These are phyloP conservation scores for Saguinus imperator DNA, from an alignment of 2,113 vertebrate genomes.

Conservation along the genomic window DNA sequence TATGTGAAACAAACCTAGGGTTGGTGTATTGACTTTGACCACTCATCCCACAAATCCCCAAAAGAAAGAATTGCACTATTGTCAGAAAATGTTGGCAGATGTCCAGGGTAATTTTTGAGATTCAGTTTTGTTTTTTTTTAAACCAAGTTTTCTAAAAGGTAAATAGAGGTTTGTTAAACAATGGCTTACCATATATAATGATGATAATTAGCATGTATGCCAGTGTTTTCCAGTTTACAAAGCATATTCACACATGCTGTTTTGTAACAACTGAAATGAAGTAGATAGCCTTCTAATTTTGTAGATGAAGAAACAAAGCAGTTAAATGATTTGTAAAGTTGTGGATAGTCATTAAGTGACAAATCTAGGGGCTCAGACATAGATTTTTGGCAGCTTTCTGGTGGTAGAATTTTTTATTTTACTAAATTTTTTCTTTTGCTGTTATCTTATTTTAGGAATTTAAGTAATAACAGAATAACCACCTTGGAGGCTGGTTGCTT, in stretches of 20 bases:
- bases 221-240: neutral
- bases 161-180: slow-evolving; percentile 19
- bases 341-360: neutral
- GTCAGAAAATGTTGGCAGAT: slow-evolving; percentile 29
- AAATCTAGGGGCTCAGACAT: neutral
- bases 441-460: slow-evolving; percentile 86
- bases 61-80: neutral
- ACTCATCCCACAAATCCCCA: neutral
- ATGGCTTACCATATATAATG: neutral
- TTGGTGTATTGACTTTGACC: neutral
- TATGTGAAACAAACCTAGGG: neutral
- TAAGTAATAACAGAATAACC: slow-evolving; percentile 97
- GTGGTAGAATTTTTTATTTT: neutral
- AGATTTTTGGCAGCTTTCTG: slow-evolving; percentile 3
- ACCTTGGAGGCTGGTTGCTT: slow-evolving; percentile 95
- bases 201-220: neutral
- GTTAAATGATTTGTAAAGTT: slow-evolving; percentile 20
- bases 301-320: slow-evolving; percentile 36
- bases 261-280: neutral
- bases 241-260: neutral
- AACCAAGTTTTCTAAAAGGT: neutral
- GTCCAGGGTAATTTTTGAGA: slow-evolving; percentile 7
- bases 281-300: slow-evolving; percentile 2
- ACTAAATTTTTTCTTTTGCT: slow-evolving; percentile 32
- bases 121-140: slow-evolving; percentile 44